Evolutionary conservation across 2,797 vertebrate species (phyloP).

Genomic region (Hoplostethus atlanticus): DNA sequence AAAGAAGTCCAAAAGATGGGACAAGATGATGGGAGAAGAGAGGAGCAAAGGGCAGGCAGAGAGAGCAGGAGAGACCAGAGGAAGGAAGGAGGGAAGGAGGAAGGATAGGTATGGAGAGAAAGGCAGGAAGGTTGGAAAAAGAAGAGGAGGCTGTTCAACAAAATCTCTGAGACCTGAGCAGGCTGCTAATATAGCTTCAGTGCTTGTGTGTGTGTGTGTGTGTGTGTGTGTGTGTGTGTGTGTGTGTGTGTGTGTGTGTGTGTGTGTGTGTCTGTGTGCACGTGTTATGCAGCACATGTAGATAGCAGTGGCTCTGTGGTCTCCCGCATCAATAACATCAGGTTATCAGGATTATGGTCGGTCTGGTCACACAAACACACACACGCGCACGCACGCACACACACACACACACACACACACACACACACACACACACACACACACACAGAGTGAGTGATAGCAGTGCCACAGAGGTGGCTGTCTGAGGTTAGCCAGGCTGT

Average conservation of each 20-base stretch:
- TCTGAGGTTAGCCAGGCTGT: constrained; percentile 76
- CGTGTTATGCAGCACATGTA: constrained; percentile 84
- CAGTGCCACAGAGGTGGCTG: constrained; percentile 74
- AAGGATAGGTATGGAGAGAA: neutral
- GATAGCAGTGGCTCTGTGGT: constrained; percentile 87
- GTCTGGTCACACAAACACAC: constrained; percentile 55
- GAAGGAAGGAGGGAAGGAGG: neutral
- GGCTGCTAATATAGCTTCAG: constrained; percentile 31
- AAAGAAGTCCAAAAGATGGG: too few relatives aligned
- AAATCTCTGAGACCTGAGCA: constrained; percentile 26
- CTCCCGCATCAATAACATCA: constrained; percentile 87
- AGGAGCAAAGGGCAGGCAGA: too few relatives aligned
- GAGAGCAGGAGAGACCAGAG: too few relatives aligned
- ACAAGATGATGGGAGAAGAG: too few relatives aligned
- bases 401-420: constrained; percentile 13
- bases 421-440: constrained; percentile 42
- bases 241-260: constrained; percentile 13
- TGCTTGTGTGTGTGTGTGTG: constrained; percentile 28
- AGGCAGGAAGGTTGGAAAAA: neutral
- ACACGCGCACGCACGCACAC: constrained; percentile 29
- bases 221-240: constrained; percentile 23
- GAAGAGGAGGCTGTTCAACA: constrained; percentile 21
- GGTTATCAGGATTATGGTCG: constrained; percentile 77
- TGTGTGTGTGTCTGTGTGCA: constrained; percentile 1
- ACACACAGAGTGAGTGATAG: constrained; percentile 73